Conservation (phyloP, 2,888 invertebrate species). For the Electrophaes corylata region DNA sequence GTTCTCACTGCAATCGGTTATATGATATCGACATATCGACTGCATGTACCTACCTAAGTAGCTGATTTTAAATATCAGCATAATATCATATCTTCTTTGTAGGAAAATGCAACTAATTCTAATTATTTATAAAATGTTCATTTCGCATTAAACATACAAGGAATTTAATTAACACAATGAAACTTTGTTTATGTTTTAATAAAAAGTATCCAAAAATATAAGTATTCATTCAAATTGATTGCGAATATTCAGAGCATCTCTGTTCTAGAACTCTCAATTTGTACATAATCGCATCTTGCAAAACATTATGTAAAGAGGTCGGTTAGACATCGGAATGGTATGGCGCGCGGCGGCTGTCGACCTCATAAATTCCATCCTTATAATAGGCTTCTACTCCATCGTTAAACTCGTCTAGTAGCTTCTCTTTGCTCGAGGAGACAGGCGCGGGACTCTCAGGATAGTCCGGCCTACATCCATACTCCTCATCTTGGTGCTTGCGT, state of each 20-base stretch:
- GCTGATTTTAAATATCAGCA: slow-evolving; percentile 18
- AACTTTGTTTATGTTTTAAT: slow-evolving; percentile 17
- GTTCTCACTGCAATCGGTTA: slow-evolving; percentile 34
- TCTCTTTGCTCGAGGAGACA: slow-evolving; percentile 56
- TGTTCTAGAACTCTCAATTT: slow-evolving; percentile 6
- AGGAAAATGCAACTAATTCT: background rate
- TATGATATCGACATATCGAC: slow-evolving; percentile 28
- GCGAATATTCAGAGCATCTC: slow-evolving; percentile 22
- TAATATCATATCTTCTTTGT: slow-evolving; percentile 12
- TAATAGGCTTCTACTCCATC: slow-evolving; percentile 54
- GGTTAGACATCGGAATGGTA: slow-evolving; percentile 63
- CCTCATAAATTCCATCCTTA: slow-evolving; percentile 64
- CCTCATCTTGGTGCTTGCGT: slow-evolving; percentile 60
- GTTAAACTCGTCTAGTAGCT: slow-evolving; percentile 64
- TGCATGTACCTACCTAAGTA: background rate
- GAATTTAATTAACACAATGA: slow-evolving; percentile 10
- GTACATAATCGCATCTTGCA: slow-evolving; percentile 5
- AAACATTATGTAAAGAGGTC: slow-evolving; percentile 30
- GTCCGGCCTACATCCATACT: slow-evolving; percentile 67
- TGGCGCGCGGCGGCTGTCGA: slow-evolving; percentile 52
- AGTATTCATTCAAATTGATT: slow-evolving; percentile 2
- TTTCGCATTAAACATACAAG: background rate
- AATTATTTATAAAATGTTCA: background rate
- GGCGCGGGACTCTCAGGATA: slow-evolving; percentile 70
- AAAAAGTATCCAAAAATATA: slow-evolving; percentile 10